Evolutionary conservation across 2,888 invertebrate genomes (phyloP), one percentile per base, ranked within the genome.

Genomic region (Lepidonotus clava): DNA sequence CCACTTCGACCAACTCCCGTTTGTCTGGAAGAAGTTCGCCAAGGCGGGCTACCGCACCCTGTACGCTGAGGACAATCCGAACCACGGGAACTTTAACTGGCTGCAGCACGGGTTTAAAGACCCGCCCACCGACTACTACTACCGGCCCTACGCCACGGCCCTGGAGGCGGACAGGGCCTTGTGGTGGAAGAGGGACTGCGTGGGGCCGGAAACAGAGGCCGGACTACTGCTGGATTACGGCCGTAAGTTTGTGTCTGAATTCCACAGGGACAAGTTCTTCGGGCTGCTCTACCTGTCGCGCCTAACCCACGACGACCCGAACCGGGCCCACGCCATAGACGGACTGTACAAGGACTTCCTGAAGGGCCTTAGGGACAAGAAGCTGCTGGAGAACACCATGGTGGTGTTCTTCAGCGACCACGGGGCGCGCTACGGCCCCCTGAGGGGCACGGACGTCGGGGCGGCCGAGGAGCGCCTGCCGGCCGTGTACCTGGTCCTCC

Each of bases 61-160:
- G 0, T 96, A 96, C 88, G 97, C 96, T 0, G 98, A 98, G 95
- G 98, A 98, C 92, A 96, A 96, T 0, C 96, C 96, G 0, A 94
- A 94, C 89, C 96, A 98, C 93, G 96, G 97, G 0, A 96, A 97
- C 0, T 98, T 98, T 92, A 97, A 97, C 92, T 98, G 96, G 92
- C 94, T 96, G 40, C 96, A 96, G 91, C 95, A 95, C 1, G 95
- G 98, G 0, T 98, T 98, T 91, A 94, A 94, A 0, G 95, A 95
- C n/a, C 96, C 96, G 85, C 98, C 98, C 0, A 97, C 98, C 0
- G 97, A 98, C 93, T 97, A 97, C 92, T 98, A 97, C 92, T 95
- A 97, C 87, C 96, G 97, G 56, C 96, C 97, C 0, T 96, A 97
- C 91, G 96, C 96, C 91, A 93, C 96, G 53, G 96, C 96, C 86